phyloP scores from a whole-genome alignment of 2,888 invertebrate species.

The Conomelus anceps region DNA sequence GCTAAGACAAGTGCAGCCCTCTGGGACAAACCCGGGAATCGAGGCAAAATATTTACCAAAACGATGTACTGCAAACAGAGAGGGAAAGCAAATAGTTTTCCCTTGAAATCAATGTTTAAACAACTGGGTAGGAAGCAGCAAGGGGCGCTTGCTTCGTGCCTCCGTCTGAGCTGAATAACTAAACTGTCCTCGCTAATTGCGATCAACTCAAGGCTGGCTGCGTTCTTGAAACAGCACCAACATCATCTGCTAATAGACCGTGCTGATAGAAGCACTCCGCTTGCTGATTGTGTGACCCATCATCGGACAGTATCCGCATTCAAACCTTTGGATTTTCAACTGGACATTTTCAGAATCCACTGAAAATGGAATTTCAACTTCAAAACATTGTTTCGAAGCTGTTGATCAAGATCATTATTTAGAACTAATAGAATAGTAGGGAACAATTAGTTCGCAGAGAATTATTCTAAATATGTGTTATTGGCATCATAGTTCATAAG shows the following conservation, averaged over 20 bases:
- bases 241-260: background rate
- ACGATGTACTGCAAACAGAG: slow-evolving; percentile 2
- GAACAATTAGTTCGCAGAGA: too few relatives aligned
- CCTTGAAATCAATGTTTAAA: slow-evolving; percentile 10
- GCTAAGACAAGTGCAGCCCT: background rate
- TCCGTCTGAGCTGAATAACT: background rate
- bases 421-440: too few relatives aligned
- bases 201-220: background rate
- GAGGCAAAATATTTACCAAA: slow-evolving; percentile 1
- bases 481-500: too few relatives aligned
- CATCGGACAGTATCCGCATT: too few relatives aligned
- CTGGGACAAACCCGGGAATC: slow-evolving; percentile 1
- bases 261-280: background rate
- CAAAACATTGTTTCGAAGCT: background rate
- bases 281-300: background rate
- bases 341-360: background rate
- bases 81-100: slow-evolving; percentile 8
- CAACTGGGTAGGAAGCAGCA: background rate
- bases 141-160: background rate
- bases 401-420: too few relatives aligned
- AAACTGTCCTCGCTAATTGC: background rate
- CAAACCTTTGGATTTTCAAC: background rate
- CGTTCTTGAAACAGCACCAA: background rate
- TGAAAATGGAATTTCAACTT: too few relatives aligned
- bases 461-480: too few relatives aligned